Conservation (phyloP, 2,113 vertebrate genomes). For the Bolborhynchus lineola region DNA sequence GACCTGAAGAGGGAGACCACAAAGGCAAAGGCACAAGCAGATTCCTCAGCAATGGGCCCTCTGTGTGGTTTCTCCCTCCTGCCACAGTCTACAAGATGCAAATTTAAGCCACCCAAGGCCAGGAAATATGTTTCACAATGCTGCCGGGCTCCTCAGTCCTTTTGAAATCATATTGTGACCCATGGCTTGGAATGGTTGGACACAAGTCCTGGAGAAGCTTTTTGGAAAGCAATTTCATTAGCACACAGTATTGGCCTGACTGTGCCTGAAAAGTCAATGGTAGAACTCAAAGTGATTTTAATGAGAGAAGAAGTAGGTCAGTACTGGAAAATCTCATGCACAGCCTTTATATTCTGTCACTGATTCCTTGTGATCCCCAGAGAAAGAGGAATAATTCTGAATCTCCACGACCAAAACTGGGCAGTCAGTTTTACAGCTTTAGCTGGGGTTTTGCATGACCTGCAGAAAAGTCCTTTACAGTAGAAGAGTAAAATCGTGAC, state of each 20-base stretch:
- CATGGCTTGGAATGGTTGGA: constrained; percentile 27
- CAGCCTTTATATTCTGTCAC: constrained; percentile 44
- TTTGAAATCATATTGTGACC: constrained; percentile 14
- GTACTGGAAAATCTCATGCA: constrained; percentile 61
- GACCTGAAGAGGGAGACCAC: background rate
- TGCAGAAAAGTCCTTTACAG: background rate
- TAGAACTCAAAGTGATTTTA: constrained; percentile 51
- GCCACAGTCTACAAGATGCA: background rate
- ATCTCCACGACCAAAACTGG: background rate
- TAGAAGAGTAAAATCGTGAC: background rate
- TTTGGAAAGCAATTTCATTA: constrained; percentile 58
- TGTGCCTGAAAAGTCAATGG: constrained; percentile 27
- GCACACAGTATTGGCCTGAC: constrained; percentile 44
- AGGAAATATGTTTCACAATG: background rate
- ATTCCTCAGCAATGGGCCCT: background rate
- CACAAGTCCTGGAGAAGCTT: constrained; percentile 30
- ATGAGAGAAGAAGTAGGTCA: constrained; percentile 65
- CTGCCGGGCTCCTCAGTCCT: background rate
- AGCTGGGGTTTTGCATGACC: background rate
- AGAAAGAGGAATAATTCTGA: constrained; percentile 8
- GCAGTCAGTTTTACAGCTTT: background rate
- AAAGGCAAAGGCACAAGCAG: background rate
- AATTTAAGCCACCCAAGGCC: constrained; percentile 3
- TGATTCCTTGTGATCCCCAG: constrained; percentile 25
- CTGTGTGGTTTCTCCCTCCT: constrained; percentile 5